phyloP scores from a whole-genome alignment of 2,113 vertebrate species.

The Raphicerus campestris region DNA sequence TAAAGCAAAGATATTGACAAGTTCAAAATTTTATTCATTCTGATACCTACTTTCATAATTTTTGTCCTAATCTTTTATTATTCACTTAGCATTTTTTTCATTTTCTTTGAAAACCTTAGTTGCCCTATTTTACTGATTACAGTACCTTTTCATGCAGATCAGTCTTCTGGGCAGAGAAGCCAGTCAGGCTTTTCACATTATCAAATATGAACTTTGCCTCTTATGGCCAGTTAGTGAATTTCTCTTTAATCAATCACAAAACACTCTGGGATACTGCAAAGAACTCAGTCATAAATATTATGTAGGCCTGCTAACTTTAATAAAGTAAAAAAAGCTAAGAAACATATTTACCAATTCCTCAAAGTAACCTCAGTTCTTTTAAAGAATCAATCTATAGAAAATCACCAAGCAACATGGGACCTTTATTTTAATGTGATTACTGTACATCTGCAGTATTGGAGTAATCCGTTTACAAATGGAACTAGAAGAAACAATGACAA shows the following conservation, averaged over 20 bases:
- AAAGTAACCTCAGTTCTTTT: neutral
- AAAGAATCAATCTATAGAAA: conserved; percentile 38
- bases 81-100: neutral
- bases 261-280: neutral
- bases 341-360: neutral
- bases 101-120: neutral
- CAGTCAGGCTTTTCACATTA: neutral
- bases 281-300: neutral
- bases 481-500: conserved; percentile 72
- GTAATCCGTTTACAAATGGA: conserved; percentile 76
- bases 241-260: neutral
- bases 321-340: neutral
- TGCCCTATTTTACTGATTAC: neutral
- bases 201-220: neutral
- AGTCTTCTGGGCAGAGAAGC: neutral
- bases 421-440: conserved; percentile 84
- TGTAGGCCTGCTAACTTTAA: neutral
- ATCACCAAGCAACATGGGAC: conserved; percentile 71
- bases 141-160: neutral
- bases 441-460: conserved; percentile 86
- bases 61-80: neutral
- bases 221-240: neutral
- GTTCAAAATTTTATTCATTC: neutral
- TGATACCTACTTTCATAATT: neutral
- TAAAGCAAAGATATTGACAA: neutral